Percentiles rank a stretch among this genome's conserved stretches.
phyloP scores from a whole-genome alignment of 2,888 invertebrate species.

The Erynnis tages region DNA sequence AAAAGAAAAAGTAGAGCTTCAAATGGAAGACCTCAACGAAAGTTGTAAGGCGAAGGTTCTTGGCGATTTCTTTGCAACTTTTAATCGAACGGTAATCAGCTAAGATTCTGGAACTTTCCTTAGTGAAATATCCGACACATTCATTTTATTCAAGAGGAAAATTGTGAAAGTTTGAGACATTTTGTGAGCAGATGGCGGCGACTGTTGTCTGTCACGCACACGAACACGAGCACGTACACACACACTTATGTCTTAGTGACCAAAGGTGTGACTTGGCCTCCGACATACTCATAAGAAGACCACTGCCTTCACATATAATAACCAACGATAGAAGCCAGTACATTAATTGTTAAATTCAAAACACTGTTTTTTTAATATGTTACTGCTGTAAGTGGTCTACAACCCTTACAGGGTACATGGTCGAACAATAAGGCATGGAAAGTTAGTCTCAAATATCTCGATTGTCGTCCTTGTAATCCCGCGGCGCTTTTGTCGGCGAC shows the following conservation, averaged over 20 bases:
- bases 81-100: constrained; percentile 13
- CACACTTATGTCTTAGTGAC: no score
- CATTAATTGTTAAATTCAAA: neutral
- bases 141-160: no score
- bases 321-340: no score
- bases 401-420: constrained; percentile 5
- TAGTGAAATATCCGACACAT: neutral
- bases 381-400: neutral
- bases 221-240: no score
- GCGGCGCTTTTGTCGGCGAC: constrained; percentile 14
- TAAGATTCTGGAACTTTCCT: neutral
- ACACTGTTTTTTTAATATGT: neutral
- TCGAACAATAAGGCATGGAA: constrained; percentile 25
- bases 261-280: no score
- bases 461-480: constrained; percentile 23
- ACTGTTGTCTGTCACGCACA: no score
- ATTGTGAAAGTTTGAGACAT: no score
- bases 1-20: neutral
- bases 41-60: constrained; percentile 4
- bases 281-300: no score
- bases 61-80: constrained; percentile 6
- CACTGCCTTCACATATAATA: no score
- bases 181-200: no score
- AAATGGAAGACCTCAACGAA: constrained; percentile 4
- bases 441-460: constrained; percentile 23